Evolutionary conservation across 2,113 vertebrate species (phyloP), one percentile per base, ranked within the genome.

Genomic region (Aptenodytes patagonicus): DNA sequence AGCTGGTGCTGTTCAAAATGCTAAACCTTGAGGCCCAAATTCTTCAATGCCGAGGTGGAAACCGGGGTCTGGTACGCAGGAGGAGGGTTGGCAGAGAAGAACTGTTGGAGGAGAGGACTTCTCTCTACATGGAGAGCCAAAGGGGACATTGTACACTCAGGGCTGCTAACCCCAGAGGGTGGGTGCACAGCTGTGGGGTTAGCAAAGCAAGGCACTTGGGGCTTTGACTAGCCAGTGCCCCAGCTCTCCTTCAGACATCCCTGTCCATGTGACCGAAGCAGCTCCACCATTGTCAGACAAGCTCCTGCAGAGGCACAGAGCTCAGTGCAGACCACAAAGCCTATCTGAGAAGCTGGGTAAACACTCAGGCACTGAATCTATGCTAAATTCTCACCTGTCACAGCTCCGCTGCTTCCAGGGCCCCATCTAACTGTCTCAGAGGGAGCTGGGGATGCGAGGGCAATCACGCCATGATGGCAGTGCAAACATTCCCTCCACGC

Each of bases 131-230:
- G 17, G 31, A 83, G 28, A 47, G 15, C 13, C 25, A 32, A 55
- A 71, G 28, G 4, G n/a, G 17, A 22, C 0, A 0, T 49, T 4
- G 12, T 3, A 60, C 0, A 0, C 13, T 32, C 17, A 42, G 47
- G 14, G 22, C 22, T 57, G 47, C 42, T 34, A 22, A 52, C 6
- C 54, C 25, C 58, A 55, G 47, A 49, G 17, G 38, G 22, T 3
- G 34, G 26, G 13, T 34, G 36, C 40, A 15, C 0, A 5, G 57
- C 47, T 13, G 16, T 3, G 28, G 49, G 34, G 42, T 49, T 24
- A 55, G 52, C 38, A 81, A 87, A 79, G 36, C 11, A 25, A 87
- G 46, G 52, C 25, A 31, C 42, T 4, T 13, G 12, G 26, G 28
- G 29, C 32, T 86, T 22, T 29, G 57, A 38, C 25, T 4, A 64